Evolutionary conservation across 2,113 vertebrate species (phyloP), one percentile per base, ranked within the genome.

Genomic region (Thunnus maccoyii): DNA sequence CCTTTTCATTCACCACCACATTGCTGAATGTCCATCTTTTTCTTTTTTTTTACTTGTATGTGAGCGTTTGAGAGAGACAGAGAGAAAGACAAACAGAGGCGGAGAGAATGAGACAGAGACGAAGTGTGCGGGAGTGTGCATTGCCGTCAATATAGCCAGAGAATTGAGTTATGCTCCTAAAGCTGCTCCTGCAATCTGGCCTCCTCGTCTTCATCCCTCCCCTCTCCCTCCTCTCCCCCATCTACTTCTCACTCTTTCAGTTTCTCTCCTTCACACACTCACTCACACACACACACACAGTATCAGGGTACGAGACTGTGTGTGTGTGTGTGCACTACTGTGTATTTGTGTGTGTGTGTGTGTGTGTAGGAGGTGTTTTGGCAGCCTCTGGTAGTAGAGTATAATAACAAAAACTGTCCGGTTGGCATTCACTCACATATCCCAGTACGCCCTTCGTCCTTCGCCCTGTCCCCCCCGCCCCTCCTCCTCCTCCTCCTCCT

Each of bases 341-440:
- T 50, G 55, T 41, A 55, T 25, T 47, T 71, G 15, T 71, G 56
- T 46, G 48, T 46, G 72, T 69, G 65, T 55, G 66, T 77, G 44
- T 65, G 22, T 88, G 57, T 76, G 90, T 91, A 48, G 88, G 88
- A 84, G 87, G 86, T 85, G 82, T 87, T 83, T 73, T 92, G 84
- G 86, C 87, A 85, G 80, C 79, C 69, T 78, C 51, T 82, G 55
- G 66, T 85, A 22, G 77, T 77, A 18, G 62, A 80, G 75, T 89
- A 82, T 69, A 82, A 88, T 82, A 90, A 85, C 85, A 82, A 85
- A 89, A 92, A 89, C 76, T 91, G 88, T 91, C 89, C 89, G 78
- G 78, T 87, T 91, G 89, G 90, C 91, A 78, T 87, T 78, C 55
- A 5, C 84, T 88, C 68, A 67, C 82, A 76, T 48, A 72, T 91